Evolutionary conservation across 2,888 invertebrate species (phyloP), one percentile per base, ranked within the genome.

Genomic region (Xestobium rufovillosum): DNA sequence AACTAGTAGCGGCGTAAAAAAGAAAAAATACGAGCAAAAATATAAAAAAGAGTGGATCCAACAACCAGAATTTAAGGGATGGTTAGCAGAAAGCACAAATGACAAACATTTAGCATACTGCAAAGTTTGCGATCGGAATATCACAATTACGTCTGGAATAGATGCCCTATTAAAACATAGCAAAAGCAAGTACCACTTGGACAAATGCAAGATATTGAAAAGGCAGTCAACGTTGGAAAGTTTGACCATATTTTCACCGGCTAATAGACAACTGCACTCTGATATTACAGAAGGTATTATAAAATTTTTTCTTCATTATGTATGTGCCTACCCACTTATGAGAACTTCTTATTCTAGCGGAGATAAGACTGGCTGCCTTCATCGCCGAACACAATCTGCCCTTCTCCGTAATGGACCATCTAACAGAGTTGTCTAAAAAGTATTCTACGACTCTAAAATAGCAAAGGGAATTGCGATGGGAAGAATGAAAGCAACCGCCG

Each of bases 341-440:
- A 23, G 9, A 8, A n/a, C 6, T 10, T n/a, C 28, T 27, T n/a
- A 6, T 27, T 35, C 14, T 23, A 31, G 42, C 26, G 12, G 50
- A 49, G 43, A 38, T 50, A 28, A 28, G 33, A 6, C 15, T 47
- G 10, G 31, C 39, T 23, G 39, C 43, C 12, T 48, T 51, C 29
- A 27, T 51, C 25, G 49, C 47, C 12, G 52, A 51, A 36, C 51
- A 53, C 36, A 48, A 52, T 26, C 25, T 53, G 12, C 45, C 52
- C 16, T 47, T 53, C 28, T 38, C 31, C 31, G 23, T 44, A n/a
- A 39, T 45, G 14, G 44, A 46, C 26, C 52, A 51, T 43, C 39
- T 51, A 28, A 34, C 43, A n/a, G 31, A 41, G 15, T 19, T 46
- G n/a, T 52, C 9, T 38, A 36, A 39, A 33, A 28, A 25, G 37